Evolutionary conservation across 2,113 vertebrate species (phyloP).

Genomic region (Pheucticus melanocephalus): DNA sequence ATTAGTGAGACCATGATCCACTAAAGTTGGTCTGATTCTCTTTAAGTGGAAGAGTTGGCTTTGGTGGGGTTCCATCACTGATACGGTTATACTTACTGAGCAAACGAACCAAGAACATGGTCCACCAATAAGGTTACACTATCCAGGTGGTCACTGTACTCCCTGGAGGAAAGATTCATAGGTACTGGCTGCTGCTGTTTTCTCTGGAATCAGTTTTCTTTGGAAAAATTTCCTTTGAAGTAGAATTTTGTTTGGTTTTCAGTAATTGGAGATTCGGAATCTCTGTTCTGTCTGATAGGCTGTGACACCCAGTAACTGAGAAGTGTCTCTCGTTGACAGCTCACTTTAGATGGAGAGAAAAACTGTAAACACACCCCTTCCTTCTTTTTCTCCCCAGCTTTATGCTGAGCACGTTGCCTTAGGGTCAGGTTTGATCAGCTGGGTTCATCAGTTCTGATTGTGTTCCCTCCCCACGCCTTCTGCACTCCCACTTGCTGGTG

Average conservation of each 20-base stretch:
- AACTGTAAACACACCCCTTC: rapidly evolving
- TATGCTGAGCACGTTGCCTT: background rate
- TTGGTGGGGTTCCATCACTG: background rate
- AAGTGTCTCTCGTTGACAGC: background rate
- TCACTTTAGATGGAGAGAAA: background rate
- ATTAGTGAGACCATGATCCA: background rate
- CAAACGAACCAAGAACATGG: background rate
- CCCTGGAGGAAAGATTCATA: background rate
- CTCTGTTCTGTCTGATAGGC: background rate
- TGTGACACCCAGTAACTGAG: background rate
- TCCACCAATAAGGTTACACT: background rate
- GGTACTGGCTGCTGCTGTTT: background rate
- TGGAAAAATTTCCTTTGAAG: background rate
- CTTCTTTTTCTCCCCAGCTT: background rate
- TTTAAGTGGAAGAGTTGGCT: background rate
- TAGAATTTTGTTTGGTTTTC: background rate
- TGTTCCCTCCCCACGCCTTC: background rate
- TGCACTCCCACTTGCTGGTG: rapidly evolving
- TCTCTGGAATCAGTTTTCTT: background rate
- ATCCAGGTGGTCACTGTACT: background rate
- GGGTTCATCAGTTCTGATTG: background rate
- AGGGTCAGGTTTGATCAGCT: rapidly evolving
- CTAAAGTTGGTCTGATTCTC: background rate
- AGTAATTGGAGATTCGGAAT: background rate
- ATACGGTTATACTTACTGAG: background rate